Base-by-base conservation (phyloP, 1,140 invertebrate species). In the Sitophilus oryzae region DNA sequence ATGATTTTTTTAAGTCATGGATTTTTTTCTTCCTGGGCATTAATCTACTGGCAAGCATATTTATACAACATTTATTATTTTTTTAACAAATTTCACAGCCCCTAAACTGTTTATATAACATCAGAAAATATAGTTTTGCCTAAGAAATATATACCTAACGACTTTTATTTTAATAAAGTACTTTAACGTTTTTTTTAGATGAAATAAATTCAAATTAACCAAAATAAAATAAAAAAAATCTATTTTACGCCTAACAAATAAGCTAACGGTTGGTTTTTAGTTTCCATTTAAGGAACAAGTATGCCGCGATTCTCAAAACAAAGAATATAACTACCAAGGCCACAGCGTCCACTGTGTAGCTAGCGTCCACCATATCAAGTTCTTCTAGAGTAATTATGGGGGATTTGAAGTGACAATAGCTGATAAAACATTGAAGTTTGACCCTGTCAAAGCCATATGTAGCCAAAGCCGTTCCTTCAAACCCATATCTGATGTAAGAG, bases 401-500 rank as follows among this genome's bases (percentile, higher is more conserved):
- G 54, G 86, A 80, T 67, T 91, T 91, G 74, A 94, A 95, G 68
- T 93, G 91, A 70, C 93, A 96, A 72, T 90, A 90, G 0, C 79
- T 70, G 76, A 83, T 72, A 62, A 79, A 82, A 72, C 91, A 93
- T 60, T 86, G 81, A 2, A 93, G 74, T 61, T 89, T 89, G 44
- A 81, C 78, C 19, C 94, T 76, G 41, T 85, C 82, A 66, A 89
- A 94, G 0, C 88, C 85, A 70, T 98, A 98, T 1, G 94, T 93
- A 1, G 92, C 89, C n/a, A 96, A 79, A 2, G 95, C 84, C 0
- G 91, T 92, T 14, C 91, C 91, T 76, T 97, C 93, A 71, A 97
- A 97, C 16, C 92, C 89, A 67, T 96, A 98, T 68, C 93, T 80
- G 51, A 96, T 92, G 71, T 97, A 98, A 9, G 91, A 94, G 0